Evolutionary conservation across 2,113 vertebrate species (phyloP), one percentile per base, ranked within the genome.

Genomic region (Gasterosteus aculeatus): DNA sequence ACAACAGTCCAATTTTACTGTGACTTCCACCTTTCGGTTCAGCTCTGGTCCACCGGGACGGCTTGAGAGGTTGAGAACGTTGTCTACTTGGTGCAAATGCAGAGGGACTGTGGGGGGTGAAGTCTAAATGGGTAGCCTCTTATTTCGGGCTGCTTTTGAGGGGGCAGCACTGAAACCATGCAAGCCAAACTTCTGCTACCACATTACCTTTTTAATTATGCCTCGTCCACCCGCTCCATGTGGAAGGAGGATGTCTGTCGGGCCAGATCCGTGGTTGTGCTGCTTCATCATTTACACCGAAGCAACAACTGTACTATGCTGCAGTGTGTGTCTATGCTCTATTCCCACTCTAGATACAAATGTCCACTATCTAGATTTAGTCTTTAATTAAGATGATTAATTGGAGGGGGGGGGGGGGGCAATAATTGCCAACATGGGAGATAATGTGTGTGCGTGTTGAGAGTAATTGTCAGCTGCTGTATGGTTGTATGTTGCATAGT

Each of bases 1-100:
- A 88, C 82, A 19, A 76, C 88, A 90, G 88, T 93, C 89, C 91
- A 83, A 92, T 90, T 89, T 90, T 89, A 88, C 90, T 85, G 51
- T 72, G 81, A 82, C 84, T 79, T 78, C 77, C 90, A 91, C 90
- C 86, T 92, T 92, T 73, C 29, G 38, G 41, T 63, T 64, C 46
- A 7, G 62, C 22, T 26, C 54, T 8, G 62, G 22, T 54, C 41
- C 35, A 53, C 69, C 49, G 26, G 16, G 58, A 54, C 15, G 26
- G 11, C 1, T 14, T 38, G 31, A 51, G 63, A 63, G 63, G 54
- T 29, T 65, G 42, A 5, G 18, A 16, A 22, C 49, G 65, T 65
- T 44, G 67, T 75, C 78, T 69, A 70, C 80, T 59, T 75, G 71
- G 51, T 72, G 75, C 77, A 58, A 62, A 41, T 46, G 54, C 58